phyloP scores from a whole-genome alignment of 2,113 vertebrate species.

The Scomber japonicus region DNA sequence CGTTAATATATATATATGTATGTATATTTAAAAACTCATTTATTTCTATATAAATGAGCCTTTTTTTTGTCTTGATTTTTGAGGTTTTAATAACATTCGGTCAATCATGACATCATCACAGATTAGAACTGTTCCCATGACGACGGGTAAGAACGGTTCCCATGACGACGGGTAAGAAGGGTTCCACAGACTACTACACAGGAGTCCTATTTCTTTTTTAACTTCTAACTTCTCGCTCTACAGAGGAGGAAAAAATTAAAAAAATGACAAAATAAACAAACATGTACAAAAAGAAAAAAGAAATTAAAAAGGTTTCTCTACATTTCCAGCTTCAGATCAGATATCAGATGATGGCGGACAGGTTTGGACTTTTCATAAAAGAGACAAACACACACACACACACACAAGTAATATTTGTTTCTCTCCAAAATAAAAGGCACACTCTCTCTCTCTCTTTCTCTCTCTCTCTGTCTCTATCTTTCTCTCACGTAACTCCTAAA shows the following conservation, averaged over 20 bases:
- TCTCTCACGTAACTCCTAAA: slow-evolving; percentile 18
- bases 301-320: slow-evolving; percentile 1
- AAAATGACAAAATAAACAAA: background rate
- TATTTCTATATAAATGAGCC: slow-evolving; percentile 13
- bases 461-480: background rate
- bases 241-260: slow-evolving; percentile 4
- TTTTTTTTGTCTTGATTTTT: slow-evolving; percentile 18
- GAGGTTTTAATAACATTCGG: slow-evolving; percentile 52
- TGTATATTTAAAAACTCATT: too few species aligned
- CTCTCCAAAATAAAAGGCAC: slow-evolving; percentile 26
- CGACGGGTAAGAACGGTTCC: slow-evolving; percentile 2
- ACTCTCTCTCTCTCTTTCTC: background rate
- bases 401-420: background rate
- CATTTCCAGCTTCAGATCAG: slow-evolving; percentile 19
- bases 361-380: slow-evolving; percentile 7
- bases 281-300: slow-evolving; percentile 20
- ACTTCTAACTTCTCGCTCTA: slow-evolving; percentile 23
- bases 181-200: slow-evolving; percentile 17
- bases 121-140: slow-evolving; percentile 2
- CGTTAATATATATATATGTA: too few species aligned
- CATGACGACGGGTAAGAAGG: slow-evolving; percentile 6
- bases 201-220: slow-evolving; percentile 5
- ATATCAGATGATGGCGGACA: background rate
- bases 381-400: background rate
- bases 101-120: slow-evolving; percentile 36